A percentile compares a stretch with the other conserved stretches of the same genome.
phyloP scores from a whole-genome alignment of 92 coral and sea anemone species.

The Epizoanthus fatuus region DNA sequence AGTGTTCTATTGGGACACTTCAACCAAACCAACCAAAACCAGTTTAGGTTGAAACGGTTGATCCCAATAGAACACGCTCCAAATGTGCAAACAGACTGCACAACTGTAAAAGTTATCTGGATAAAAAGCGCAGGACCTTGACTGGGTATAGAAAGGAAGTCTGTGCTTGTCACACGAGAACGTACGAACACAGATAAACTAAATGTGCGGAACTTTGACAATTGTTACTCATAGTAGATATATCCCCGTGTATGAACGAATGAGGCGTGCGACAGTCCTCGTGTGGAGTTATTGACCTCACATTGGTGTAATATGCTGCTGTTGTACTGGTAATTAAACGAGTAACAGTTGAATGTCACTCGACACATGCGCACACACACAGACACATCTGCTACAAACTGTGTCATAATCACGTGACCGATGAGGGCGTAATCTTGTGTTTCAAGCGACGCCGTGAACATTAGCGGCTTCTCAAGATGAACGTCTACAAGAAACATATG shows the following conservation, averaged over 20 bases:
- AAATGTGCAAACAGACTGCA: too few relatives aligned
- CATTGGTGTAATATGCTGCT: slow-evolving; percentile 1
- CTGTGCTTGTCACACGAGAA: too few relatives aligned
- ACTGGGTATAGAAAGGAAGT: too few relatives aligned
- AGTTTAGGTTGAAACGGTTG: too few relatives aligned
- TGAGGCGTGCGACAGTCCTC: slow-evolving; percentile 3
- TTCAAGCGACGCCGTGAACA: slow-evolving; percentile 36
- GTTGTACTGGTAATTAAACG: slow-evolving; percentile 8
- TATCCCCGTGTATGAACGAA: slow-evolving; percentile 9
- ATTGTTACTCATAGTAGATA: slow-evolving; percentile 23
- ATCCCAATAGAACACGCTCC: too few relatives aligned
- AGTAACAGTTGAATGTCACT: background rate
- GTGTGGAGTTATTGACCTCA: slow-evolving; percentile 10
- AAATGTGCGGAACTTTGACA: background rate
- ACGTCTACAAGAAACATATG: background rate
- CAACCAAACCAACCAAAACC: too few relatives aligned
- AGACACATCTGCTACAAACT: background rate
- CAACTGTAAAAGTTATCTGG: too few relatives aligned
- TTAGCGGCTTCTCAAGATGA: slow-evolving; percentile 3
- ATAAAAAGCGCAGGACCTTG: too few relatives aligned
- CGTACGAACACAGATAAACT: too few relatives aligned
- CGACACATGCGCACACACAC: slow-evolving; percentile 25
- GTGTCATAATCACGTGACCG: background rate
- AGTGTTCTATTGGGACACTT: too few relatives aligned
- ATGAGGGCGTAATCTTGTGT: slow-evolving; percentile 17